A percentile compares a stretch with the other conserved stretches of the same genome.
These are phyloP conservation scores for Zeus faber DNA, from an alignment of 2,113 vertebrate species.

Conservation along the genomic window DNA sequence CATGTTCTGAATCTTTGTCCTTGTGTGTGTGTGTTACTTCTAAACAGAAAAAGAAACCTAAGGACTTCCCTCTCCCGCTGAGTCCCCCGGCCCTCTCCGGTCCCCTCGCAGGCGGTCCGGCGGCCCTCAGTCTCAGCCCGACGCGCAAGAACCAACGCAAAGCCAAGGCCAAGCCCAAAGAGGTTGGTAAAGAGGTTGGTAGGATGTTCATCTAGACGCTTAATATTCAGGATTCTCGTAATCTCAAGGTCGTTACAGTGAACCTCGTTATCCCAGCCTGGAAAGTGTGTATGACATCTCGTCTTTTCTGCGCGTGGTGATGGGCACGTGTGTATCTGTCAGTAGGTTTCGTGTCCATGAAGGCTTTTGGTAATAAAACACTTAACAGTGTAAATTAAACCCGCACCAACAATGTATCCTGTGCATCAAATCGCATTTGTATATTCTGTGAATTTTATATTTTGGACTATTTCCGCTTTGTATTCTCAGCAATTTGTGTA, in stretches of 20 bases:
- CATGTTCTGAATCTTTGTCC: slow-evolving; percentile 13
- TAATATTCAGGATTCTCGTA: too few relatives aligned
- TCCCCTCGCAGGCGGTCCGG: slow-evolving; percentile 73
- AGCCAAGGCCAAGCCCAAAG: slow-evolving; percentile 83
- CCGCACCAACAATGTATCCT: too few relatives aligned
- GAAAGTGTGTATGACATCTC: not conserved
- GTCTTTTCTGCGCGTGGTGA: not conserved
- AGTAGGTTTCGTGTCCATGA: too few relatives aligned
- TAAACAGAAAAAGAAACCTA: slow-evolving; percentile 86
- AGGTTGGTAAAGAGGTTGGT: slow-evolving; percentile 66
- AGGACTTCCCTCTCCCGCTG: slow-evolving; percentile 77
- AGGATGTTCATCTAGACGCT: too few relatives aligned
- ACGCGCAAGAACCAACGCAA: slow-evolving; percentile 80
- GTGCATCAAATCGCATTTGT: too few relatives aligned
- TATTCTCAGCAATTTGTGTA: too few relatives aligned
- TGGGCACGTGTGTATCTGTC: too few relatives aligned
- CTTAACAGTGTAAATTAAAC: too few relatives aligned
- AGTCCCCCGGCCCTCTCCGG: slow-evolving; percentile 74
- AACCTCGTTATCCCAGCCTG: not conserved
- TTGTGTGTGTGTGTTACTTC: slow-evolving; percentile 28
- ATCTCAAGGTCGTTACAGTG: slow-evolving; percentile 12
- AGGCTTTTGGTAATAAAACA: too few relatives aligned
- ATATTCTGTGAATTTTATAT: too few relatives aligned
- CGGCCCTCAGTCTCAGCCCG: slow-evolving; percentile 71
- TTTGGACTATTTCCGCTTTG: too few relatives aligned